These are phyloP conservation scores for Allobates femoralis DNA, from an alignment of 2,797 vertebrate genomes.

Conservation along the genomic window DNA sequence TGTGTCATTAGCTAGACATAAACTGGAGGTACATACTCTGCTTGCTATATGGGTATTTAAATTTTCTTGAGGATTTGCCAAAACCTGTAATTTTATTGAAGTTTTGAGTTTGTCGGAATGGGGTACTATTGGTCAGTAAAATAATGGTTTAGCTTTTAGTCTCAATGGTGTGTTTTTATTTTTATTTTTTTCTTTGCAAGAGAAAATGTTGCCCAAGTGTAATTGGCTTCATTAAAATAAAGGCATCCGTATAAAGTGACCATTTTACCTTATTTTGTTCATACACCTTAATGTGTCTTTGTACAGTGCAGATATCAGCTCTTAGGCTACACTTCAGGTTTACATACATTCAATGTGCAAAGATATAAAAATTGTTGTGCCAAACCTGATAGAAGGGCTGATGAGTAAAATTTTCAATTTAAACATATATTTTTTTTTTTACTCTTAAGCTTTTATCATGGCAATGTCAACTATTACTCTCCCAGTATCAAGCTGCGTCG, in stretches of 20 bases:
- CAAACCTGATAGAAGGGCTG: too few species aligned
- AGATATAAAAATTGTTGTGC: too few species aligned
- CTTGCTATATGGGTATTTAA: constrained; percentile 59
- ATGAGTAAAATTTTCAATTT: too few species aligned
- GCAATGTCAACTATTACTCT: too few species aligned
- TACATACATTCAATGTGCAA: not conserved
- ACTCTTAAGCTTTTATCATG: too few species aligned
- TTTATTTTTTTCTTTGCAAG: not conserved
- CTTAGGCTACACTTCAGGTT: not conserved
- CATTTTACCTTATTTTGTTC: constrained; percentile 29
- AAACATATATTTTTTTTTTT: too few species aligned
- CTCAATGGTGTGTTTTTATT: constrained; percentile 56
- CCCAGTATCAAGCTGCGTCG: too few species aligned
- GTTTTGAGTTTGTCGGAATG: constrained; percentile 53
- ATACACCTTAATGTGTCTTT: not conserved
- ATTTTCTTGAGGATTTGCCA: constrained; percentile 56
- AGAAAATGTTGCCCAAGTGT: constrained; percentile 58
- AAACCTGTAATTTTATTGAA: constrained; percentile 58
- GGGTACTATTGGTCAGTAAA: constrained; percentile 39
- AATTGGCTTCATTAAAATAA: constrained; percentile 63
- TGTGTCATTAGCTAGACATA: constrained; percentile 56
- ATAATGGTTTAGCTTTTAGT: constrained; percentile 50
- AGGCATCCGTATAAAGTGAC: constrained; percentile 59
- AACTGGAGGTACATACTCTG: constrained; percentile 40
- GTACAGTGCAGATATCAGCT: not conserved